phyloP scores from a whole-genome alignment of 2,797 vertebrate species.

The Thamnophis elegans region DNA sequence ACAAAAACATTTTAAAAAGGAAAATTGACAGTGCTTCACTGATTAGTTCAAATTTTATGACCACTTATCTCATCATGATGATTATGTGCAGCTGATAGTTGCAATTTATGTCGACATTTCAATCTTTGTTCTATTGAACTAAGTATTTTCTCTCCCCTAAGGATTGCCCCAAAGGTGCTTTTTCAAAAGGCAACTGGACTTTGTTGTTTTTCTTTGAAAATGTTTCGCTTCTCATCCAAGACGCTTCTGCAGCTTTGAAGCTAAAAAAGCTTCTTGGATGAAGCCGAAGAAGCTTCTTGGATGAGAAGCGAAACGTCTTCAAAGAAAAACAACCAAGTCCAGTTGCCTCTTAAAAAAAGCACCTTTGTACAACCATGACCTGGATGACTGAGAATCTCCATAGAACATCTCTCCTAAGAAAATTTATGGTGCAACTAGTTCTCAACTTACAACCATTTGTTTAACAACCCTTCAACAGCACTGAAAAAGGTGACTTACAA shows the following conservation, averaged over 20 bases:
- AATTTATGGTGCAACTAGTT: not conserved
- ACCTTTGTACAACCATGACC: no score
- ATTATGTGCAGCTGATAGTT: not conserved
- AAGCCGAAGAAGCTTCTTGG: no score
- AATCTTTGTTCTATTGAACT: not conserved
- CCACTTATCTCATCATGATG: not conserved
- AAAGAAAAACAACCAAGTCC: no score
- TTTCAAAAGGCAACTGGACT: no score
- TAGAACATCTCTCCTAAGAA: not conserved
- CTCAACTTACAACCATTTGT: not conserved
- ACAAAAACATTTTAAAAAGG: not conserved
- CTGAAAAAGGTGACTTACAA: not conserved
- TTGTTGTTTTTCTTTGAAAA: no score
- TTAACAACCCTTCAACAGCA: not conserved
- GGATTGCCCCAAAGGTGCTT: no score
- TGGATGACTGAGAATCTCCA: no score
- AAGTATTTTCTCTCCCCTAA: not conserved
- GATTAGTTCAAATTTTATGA: not conserved
- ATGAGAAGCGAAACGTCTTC: no score
- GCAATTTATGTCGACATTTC: not conserved
- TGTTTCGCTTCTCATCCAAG: no score
- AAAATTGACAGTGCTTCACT: not conserved
- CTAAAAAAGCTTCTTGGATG: no score
- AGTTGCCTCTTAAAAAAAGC: no score
- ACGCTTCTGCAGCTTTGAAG: no score